Percentiles rank a stretch among this genome's conserved stretches.
Conservation (phyloP, 2,797 vertebrate species). For the Adelosebastes latens region DNA sequence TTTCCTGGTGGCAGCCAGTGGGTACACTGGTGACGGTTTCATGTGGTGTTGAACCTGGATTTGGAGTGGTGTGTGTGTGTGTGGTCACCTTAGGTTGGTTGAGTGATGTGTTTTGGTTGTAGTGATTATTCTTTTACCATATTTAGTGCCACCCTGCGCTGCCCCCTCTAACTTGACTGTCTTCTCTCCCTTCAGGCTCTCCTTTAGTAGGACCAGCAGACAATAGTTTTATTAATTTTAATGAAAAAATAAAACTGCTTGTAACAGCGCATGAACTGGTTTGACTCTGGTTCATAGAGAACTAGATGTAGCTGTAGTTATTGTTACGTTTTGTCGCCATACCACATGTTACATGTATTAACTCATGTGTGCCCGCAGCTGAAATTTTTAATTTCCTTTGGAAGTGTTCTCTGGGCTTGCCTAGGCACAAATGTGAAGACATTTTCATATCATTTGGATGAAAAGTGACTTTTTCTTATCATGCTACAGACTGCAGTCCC, state of each 20-base stretch:
- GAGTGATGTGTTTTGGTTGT: background rate
- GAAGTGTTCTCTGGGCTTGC: no score
- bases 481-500: no score
- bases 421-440: rapidly evolving
- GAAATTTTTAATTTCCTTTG: no score
- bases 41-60: background rate
- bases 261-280: background rate
- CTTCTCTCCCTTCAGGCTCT: background rate
- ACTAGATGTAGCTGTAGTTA: no score
- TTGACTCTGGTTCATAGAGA: no score
- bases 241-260: background rate
- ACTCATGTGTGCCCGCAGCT: background rate
- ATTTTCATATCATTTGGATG: no score
- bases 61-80: background rate
- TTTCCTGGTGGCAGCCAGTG: background rate
- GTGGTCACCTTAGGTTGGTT: background rate
- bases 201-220: background rate
- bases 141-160: background rate
- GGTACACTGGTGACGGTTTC: background rate
- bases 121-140: background rate
- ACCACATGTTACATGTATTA: background rate
- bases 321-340: background rate
- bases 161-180: background rate
- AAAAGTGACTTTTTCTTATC: no score
- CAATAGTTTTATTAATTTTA: background rate